Base-by-base conservation (phyloP, 2,113 vertebrate genomes). In the Epinephelus lanceolatus region DNA sequence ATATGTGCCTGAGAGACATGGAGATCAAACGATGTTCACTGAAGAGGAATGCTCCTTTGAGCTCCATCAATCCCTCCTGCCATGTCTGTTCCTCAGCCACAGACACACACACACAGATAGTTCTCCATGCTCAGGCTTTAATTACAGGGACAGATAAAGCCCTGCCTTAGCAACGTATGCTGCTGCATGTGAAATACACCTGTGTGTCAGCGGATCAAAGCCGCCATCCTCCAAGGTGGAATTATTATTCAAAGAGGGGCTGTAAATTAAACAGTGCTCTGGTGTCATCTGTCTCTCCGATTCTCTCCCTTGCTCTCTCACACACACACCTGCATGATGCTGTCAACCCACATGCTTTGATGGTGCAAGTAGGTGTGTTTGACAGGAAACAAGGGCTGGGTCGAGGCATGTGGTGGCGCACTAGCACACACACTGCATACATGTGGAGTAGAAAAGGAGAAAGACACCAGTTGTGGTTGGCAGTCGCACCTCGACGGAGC, bases 171-270 rank as follows among this genome's bases (percentile, higher is more conserved):
- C 82, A 68, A 30, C 52, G 33, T 90, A 59, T 76, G 78, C 68
- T 45, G 40, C 80, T 88, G 88, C 88, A 91, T 92, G 89, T 76
- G 85, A 92, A 71, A 87, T 91, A 61, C 91, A 92, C 91, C 91
- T 93, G 92, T 87, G 89, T 93, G 89, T 94, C 78, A 85, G 77
- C 10, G 76, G 90, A 94, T 94, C 92, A 94, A 94, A 94, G 93
- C 57, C 71, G 51, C 56, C 71, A 77, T 74, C 78, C 67, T 78
- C 85, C 76, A 60, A 87, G 92, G 78, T 83, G 86, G 90, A 90
- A 89, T 93, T 86, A 90, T 92, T 91, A 93, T 92, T 91, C 93
- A 92, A 91, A 92, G 90, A 70, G 65, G 13, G 87, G 86, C 83
- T 87, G 89, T 91, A 90, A 90, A 93, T 94, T 90, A 93, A 94